phyloP scores from a whole-genome alignment of 2,797 vertebrate species.

The Amblyraja radiata region DNA sequence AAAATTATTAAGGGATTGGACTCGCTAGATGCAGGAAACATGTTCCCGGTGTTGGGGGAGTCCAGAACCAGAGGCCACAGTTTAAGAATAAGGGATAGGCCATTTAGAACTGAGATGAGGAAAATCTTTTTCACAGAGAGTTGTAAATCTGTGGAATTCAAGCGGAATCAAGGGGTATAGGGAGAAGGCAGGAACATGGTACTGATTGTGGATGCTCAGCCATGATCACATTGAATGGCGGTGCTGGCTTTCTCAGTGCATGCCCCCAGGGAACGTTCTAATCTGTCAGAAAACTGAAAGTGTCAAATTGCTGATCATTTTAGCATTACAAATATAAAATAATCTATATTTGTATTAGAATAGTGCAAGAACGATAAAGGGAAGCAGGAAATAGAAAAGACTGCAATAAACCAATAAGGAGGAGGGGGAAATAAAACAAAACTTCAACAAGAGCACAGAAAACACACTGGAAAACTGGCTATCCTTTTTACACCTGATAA shows the following conservation, averaged over 20 bases:
- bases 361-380: background rate
- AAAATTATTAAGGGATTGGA: too few species aligned
- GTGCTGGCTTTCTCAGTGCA: background rate
- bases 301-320: background rate
- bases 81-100: too few species aligned
- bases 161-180: too few species aligned
- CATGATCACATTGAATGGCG: too few species aligned
- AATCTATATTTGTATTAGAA: background rate
- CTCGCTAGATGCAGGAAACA: too few species aligned
- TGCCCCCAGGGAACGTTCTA: background rate
- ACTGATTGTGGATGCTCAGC: too few species aligned
- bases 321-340: background rate
- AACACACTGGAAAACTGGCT: background rate
- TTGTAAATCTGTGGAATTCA: too few species aligned
- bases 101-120: too few species aligned
- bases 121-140: too few species aligned
- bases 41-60: too few species aligned
- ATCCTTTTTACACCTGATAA: background rate
- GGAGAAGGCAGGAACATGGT: too few species aligned
- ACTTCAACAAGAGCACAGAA: background rate
- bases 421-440: background rate
- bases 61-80: too few species aligned
- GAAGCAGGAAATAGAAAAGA: background rate
- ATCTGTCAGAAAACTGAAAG: background rate
- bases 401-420: background rate